Conservation (phyloP, 2,113 vertebrate species). For the Melanocharis versteri region DNA sequence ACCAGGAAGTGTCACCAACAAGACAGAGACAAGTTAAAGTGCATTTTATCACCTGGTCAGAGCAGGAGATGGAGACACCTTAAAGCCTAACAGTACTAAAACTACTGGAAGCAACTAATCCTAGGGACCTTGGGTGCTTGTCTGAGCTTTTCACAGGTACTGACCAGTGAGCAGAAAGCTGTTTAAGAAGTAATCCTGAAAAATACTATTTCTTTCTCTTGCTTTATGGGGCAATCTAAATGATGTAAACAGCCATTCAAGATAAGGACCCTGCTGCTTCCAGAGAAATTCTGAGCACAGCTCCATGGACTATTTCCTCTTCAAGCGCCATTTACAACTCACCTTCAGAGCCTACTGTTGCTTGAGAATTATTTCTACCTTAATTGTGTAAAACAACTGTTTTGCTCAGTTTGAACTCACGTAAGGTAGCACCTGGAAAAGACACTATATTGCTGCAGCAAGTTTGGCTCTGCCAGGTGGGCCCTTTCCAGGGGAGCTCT, state of each 20-base stretch:
- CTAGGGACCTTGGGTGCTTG: neutral
- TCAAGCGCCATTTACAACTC: neutral
- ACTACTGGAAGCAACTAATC: neutral
- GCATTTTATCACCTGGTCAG: neutral
- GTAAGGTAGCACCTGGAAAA: neutral
- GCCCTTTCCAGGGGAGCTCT: neutral
- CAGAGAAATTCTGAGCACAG: neutral
- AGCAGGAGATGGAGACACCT: neutral
- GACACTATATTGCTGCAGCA: accelerated
- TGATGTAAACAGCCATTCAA: neutral
- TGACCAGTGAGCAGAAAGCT: neutral
- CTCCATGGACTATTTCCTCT: neutral
- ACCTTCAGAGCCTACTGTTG: neutral
- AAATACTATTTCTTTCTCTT: neutral
- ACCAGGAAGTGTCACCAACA: neutral
- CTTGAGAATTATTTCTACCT: neutral
- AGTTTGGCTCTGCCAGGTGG: neutral
- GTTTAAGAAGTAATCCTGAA: neutral
- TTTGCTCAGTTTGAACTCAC: neutral
- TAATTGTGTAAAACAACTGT: neutral
- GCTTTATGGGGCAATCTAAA: neutral
- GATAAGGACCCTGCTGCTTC: neutral
- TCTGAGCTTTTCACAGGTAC: neutral
- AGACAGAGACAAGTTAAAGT: slow-evolving; percentile 29
- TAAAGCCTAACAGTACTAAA: neutral